A percentile compares a stretch with the other conserved stretches of the same genome.
Conservation (phyloP, 2,113 vertebrate genomes). For the Antechinus flavipes region DNA sequence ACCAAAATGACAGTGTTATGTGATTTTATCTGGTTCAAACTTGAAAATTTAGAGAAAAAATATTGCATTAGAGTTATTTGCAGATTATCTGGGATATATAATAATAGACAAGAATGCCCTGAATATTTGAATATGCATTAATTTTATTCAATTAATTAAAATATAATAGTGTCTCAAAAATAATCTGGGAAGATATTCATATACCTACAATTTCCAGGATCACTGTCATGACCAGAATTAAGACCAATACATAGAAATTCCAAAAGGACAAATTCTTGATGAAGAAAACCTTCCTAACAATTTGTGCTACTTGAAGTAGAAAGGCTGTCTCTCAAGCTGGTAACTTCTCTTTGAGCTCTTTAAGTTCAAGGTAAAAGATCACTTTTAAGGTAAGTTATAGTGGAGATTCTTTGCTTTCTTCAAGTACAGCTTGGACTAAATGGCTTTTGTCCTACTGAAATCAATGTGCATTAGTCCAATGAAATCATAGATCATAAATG, state of each 20-base stretch:
- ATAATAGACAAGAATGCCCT: background rate
- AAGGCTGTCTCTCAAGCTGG: background rate
- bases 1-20: slow-evolving; percentile 44
- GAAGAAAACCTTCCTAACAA: background rate
- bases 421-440: background rate
- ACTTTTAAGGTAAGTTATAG: background rate
- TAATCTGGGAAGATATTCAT: background rate
- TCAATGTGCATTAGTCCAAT: background rate
- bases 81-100: background rate
- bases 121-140: background rate
- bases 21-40: slow-evolving; percentile 22
- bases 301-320: background rate
- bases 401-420: background rate
- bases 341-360: background rate
- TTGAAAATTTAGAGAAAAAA: background rate
- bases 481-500: background rate
- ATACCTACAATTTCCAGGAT: background rate
- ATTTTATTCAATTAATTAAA: background rate
- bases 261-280: background rate
- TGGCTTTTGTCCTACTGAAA: background rate
- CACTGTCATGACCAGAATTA: background rate
- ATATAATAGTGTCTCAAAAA: background rate
- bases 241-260: background rate
- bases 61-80: background rate
- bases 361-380: background rate